A percentile compares a stretch with the other conserved stretches of the same genome.
phyloP scores from a whole-genome alignment of 2,113 vertebrate species.

The Columba janthina region DNA sequence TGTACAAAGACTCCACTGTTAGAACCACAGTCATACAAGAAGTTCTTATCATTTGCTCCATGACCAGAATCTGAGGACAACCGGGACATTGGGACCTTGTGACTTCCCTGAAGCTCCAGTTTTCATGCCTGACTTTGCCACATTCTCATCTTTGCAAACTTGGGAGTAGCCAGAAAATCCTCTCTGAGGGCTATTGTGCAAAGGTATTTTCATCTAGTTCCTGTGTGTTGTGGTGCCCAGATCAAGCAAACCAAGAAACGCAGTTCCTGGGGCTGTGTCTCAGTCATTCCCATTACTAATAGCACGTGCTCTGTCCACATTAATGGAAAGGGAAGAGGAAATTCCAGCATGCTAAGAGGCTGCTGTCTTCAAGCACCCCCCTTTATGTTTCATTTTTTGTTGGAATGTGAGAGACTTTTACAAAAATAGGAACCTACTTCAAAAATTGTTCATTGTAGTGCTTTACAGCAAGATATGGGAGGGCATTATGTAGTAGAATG shows the following conservation, averaged over 20 bases:
- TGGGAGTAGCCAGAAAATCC: background rate
- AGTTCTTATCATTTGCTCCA: background rate
- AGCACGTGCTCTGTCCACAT: background rate
- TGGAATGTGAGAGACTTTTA: background rate
- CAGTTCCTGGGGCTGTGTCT: background rate
- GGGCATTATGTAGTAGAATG: background rate
- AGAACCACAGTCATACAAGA: background rate
- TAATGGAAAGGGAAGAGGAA: background rate
- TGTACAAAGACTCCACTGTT: background rate
- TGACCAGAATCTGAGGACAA: background rate
- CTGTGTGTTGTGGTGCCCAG: background rate
- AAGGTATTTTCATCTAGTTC: background rate
- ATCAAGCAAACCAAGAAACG: background rate
- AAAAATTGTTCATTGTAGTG: background rate
- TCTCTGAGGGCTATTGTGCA: background rate
- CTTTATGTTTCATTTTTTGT: background rate
- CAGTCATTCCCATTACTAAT: background rate
- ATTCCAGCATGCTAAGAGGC: background rate
- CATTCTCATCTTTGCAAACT: background rate
- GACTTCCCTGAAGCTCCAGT: background rate
- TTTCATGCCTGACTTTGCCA: background rate
- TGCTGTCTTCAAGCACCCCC: background rate
- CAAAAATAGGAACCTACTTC: background rate
- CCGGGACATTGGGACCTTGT: background rate
- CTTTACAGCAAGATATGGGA: background rate